Base-by-base conservation (phyloP, 2,888 invertebrate species). In the Idaea dimidiata region DNA sequence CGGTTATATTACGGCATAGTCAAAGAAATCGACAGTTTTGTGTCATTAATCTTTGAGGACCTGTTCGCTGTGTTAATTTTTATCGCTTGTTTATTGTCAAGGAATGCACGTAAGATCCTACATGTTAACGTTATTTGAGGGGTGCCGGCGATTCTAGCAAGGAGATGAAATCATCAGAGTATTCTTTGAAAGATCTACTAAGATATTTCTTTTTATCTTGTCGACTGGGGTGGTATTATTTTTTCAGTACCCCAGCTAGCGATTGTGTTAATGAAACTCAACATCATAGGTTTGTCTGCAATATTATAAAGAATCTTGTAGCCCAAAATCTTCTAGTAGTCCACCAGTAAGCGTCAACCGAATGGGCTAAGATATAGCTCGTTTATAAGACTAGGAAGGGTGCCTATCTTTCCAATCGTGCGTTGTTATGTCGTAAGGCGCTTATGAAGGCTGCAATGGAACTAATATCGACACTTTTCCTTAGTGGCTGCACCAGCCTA, bases 21-120 rank as follows among this genome's bases (percentile, higher is more conserved):
- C 73, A 75, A 75, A 79, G 75, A 74, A 78, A 76, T 78, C 75
- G 68, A 72, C 71, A 72, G 75, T 77, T 74, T 76, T 80, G 81
- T 80, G 77, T 81, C 84, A 80, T 84, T 82, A 79, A 83, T 82
- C 82, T 78, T 78, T 70, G 72, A 73, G 68, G 73, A 73, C 43
- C 43, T 43, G 43, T 43, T 43, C 8, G 43, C 43, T 43, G 43
- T 43, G 43, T 43, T 43, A 43, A 68, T 68, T 71, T 72, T 72
- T 68, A 73, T 72, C 68, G 69, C 69, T 62, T 65, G 64, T 66
- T 72, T 65, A 73, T 68, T 73, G 71, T 74, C 73, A 73, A 70
- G 79, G 77, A 79, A 81, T 82, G 72, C 72, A 70, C 73, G 72
- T 72, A 70, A 76, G 72, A 79, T 43, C 43, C 43, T 43, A 43